phyloP scores from a whole-genome alignment of 1,140 invertebrate genomes.

The Pseudomyrmex flavicornis region DNA sequence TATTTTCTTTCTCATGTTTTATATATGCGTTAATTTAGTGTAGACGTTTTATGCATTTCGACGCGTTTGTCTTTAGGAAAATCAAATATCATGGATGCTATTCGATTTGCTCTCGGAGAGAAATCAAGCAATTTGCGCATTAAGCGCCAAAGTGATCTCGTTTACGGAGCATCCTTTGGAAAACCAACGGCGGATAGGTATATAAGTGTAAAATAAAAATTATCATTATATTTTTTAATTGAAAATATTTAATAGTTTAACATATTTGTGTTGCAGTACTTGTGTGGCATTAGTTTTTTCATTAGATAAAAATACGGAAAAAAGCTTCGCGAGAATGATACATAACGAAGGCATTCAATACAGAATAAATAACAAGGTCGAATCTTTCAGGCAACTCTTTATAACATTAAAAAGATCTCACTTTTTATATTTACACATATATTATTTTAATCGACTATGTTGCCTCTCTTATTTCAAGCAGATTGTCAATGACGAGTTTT shows the following conservation, averaged over 20 bases:
- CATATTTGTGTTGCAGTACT: too few relatives aligned
- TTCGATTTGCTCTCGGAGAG: conserved; percentile 99
- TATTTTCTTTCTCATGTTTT: too few relatives aligned
- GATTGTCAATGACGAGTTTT: too few relatives aligned
- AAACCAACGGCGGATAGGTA: conserved; percentile 88
- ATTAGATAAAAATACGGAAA: too few relatives aligned
- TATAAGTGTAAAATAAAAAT: neutral
- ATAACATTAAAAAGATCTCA: too few relatives aligned
- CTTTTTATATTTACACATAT: conserved; percentile 55
- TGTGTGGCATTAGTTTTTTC: too few relatives aligned
- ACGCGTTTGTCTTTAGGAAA: conserved; percentile 89
- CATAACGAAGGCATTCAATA: too few relatives aligned
- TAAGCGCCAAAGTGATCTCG: conserved; percentile 95
- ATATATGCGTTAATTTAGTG: neutral
- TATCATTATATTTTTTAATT: too few relatives aligned
- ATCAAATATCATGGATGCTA: conserved; percentile 99
- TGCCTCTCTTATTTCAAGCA: neutral
- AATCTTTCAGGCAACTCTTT: too few relatives aligned
- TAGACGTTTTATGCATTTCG: neutral
- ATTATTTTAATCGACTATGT: conserved; percentile 24
- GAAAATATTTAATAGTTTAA: too few relatives aligned
- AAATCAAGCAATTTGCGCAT: conserved; percentile 96
- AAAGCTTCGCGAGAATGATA: too few relatives aligned
- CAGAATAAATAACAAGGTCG: too few relatives aligned
- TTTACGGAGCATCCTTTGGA: conserved; percentile 96